Percentiles rank a stretch among this genome's conserved stretches.
Conservation (phyloP, 2,113 vertebrate genomes). For the Acanthisitta chloris region DNA sequence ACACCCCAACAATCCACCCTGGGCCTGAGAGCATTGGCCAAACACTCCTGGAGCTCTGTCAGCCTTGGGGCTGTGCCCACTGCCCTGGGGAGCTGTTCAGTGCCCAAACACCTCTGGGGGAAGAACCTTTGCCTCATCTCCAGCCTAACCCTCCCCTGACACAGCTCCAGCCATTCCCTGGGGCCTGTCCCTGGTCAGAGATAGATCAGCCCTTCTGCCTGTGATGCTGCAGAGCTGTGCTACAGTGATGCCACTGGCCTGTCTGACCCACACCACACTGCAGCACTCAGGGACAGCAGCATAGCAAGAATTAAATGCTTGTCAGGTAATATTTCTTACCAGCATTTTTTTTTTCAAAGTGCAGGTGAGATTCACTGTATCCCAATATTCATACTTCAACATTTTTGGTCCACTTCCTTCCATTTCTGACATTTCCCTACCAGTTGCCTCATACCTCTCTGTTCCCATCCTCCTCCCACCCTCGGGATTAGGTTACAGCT, state of each 20-base stretch:
- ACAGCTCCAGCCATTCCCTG: background rate
- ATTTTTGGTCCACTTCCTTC: background rate
- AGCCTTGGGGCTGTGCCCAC: background rate
- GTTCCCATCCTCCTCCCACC: background rate
- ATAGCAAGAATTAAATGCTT: background rate
- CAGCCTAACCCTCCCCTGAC: background rate
- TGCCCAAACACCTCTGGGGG: background rate
- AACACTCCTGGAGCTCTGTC: background rate
- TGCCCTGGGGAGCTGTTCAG: background rate
- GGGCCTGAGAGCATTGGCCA: background rate
- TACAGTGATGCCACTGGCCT: fast-evolving
- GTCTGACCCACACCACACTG: too few species aligned
- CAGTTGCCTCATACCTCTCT: background rate
- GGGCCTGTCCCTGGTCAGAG: background rate
- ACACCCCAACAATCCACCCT: background rate
- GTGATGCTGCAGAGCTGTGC: background rate
- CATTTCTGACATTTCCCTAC: background rate
- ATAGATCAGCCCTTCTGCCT: background rate
- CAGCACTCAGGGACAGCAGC: background rate
- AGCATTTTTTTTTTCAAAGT: background rate
- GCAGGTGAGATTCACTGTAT: background rate
- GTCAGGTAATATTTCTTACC: background rate
- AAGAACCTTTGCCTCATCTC: background rate
- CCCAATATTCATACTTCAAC: background rate
- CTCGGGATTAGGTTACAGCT: background rate